Conservation (phyloP, 2,113 vertebrate genomes). For the Aphelocoma coerulescens region DNA sequence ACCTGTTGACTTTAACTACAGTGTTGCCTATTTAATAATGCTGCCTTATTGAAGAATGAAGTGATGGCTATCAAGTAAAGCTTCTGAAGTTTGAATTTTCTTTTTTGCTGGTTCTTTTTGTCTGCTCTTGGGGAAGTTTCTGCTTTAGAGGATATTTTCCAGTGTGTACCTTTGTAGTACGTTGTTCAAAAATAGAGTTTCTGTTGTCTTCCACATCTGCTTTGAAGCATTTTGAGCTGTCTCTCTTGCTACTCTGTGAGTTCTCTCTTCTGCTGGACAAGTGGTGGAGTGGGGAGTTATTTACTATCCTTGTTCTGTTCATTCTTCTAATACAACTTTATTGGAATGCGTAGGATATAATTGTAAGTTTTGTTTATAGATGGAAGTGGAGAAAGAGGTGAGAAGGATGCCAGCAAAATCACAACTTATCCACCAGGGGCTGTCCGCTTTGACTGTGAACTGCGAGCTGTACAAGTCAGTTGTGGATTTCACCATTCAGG, state of each 20-base stretch:
- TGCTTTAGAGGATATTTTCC: not conserved
- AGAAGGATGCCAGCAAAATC: constrained; percentile 98
- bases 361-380: constrained; percentile 76
- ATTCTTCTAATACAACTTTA: constrained; percentile 15
- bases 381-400: constrained; percentile 92
- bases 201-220: constrained; percentile 9
- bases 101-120: not conserved
- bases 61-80: not conserved
- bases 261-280: constrained; percentile 33
- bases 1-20: not conserved
- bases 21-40: not conserved
- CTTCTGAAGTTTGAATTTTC: not conserved
- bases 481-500: constrained; percentile 99
- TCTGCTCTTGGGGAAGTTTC: not conserved
- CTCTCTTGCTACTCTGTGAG: constrained; percentile 28
- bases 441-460: constrained; percentile 91
- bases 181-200: not conserved
- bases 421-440: constrained; percentile 95
- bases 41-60: not conserved
- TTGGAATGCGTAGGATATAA: constrained; percentile 17
- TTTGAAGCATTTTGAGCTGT: constrained; percentile 47
- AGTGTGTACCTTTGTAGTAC: not conserved
- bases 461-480: constrained; percentile 94
- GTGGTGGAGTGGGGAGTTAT: not conserved
- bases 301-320: not conserved